A percentile compares a stretch with the other conserved stretches of the same genome.
Evolutionary conservation across 2,888 invertebrate genomes (phyloP).

Genomic region (Cistogaster globosa): DNA sequence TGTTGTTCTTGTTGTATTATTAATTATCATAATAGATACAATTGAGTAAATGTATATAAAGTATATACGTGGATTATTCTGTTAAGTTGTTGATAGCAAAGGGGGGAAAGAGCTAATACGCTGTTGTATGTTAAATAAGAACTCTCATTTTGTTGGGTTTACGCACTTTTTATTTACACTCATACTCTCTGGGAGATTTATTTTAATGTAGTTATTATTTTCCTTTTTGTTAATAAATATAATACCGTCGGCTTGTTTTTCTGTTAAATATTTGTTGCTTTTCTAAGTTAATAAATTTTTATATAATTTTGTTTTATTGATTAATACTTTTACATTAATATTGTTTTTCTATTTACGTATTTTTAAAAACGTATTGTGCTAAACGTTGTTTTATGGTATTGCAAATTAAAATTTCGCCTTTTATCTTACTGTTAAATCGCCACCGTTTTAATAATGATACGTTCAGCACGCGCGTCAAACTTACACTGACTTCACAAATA

Average conservation of each 20-base stretch:
- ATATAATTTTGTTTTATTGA: constrained; percentile 6
- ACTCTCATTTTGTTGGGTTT: constrained; percentile 54
- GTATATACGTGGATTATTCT: constrained; percentile 3
- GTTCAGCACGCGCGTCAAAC: constrained; percentile 83
- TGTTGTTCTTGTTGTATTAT: constrained; percentile 54
- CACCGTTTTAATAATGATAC: constrained; percentile 75
- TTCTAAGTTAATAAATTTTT: constrained; percentile 19
- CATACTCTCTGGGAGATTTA: constrained; percentile 66
- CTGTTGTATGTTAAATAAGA: constrained; percentile 18
- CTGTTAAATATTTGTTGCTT: background rate
- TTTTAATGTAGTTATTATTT: constrained; percentile 45
- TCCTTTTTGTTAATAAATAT: constrained; percentile 11
- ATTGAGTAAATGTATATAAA: constrained; percentile 27
- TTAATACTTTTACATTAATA: background rate
- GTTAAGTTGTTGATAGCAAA: background rate
- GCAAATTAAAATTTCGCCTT: constrained; percentile 63
- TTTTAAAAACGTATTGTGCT: constrained; percentile 40
- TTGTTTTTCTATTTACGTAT: constrained; percentile 20
- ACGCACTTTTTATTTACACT: constrained; percentile 61
- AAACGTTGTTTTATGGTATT: constrained; percentile 51
- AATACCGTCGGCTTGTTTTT: constrained; percentile 63
- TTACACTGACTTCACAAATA: constrained; percentile 83
- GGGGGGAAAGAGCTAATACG: constrained; percentile 32
- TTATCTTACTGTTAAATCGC: constrained; percentile 52
- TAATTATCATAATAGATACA: constrained; percentile 56